Conservation (phyloP, 2,797 vertebrate species). For the Euthynnus affinis region DNA sequence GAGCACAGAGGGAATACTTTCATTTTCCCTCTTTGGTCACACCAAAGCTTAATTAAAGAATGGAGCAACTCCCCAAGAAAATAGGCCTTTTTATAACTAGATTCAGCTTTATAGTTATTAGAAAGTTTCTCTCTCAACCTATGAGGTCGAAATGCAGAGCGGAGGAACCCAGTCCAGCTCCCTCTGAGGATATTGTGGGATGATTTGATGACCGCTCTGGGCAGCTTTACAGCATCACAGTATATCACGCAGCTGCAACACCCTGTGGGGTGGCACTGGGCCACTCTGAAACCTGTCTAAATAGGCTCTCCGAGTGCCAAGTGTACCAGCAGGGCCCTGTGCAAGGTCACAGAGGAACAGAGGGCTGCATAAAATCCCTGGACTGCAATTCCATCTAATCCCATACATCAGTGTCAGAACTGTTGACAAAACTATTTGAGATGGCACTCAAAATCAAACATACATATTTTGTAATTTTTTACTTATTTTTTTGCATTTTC, state of each 20-base stretch:
- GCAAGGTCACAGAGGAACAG: conserved; percentile 62
- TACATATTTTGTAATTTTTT: background rate
- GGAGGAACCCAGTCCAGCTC: conserved; percentile 37
- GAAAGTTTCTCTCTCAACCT: conserved; percentile 31
- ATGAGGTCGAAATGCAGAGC: conserved; percentile 31
- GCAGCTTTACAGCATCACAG: conserved; percentile 60
- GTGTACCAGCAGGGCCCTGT: conserved; percentile 45
- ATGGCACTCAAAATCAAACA: background rate
- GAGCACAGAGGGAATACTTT: conserved; percentile 75
- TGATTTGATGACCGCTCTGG: conserved; percentile 70
- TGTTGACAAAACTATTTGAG: conserved; percentile 12
- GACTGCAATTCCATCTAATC: conserved; percentile 22
- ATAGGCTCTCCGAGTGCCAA: conserved; percentile 48
- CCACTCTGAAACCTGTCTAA: conserved; percentile 59
- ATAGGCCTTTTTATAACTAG: conserved; percentile 42
- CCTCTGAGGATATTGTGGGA: conserved; percentile 59
- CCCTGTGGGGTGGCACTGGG: conserved; percentile 45
- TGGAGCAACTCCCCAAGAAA: conserved; percentile 51
- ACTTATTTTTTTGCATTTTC: background rate
- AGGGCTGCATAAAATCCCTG: conserved; percentile 40
- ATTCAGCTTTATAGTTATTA: conserved; percentile 42
- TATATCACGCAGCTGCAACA: conserved; percentile 73
- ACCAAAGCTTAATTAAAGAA: conserved; percentile 76
- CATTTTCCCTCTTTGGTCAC: conserved; percentile 76
- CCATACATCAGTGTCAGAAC: conserved; percentile 13